Conservation (phyloP, 2,113 vertebrate species). For the Muntiacus muntjak region DNA sequence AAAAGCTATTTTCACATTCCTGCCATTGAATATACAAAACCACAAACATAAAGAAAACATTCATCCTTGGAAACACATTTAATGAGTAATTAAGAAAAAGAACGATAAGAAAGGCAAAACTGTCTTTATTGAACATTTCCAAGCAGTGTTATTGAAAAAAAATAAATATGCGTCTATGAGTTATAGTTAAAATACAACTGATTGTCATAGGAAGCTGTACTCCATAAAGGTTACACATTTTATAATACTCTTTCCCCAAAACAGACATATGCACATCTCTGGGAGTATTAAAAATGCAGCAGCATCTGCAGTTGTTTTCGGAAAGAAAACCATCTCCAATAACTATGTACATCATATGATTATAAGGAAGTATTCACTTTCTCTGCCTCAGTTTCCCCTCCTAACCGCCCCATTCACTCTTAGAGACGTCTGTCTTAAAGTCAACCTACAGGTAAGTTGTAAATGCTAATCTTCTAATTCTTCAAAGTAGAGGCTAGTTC, state of each 20-base stretch:
- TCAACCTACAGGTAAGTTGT: background rate
- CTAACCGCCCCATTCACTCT: background rate
- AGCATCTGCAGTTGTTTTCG: background rate
- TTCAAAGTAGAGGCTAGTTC: constrained; percentile 20
- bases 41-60: constrained; percentile 26
- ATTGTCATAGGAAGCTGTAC: background rate
- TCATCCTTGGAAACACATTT: background rate
- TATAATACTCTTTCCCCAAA: background rate
- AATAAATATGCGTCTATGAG: background rate
- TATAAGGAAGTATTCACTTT: background rate
- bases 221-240: background rate
- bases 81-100: background rate
- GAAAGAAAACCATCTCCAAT: background rate
- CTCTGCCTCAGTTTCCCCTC: background rate
- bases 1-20: constrained; percentile 43
- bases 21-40: constrained; percentile 42
- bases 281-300: constrained; percentile 2
- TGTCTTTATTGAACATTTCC: background rate
- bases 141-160: background rate
- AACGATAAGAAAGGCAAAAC: background rate
- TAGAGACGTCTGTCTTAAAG: background rate
- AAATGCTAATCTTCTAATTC: background rate
- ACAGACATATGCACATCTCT: background rate
- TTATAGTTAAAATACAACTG: background rate
- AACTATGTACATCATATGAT: background rate